Evolutionary conservation across 2,113 vertebrate genomes (phyloP), one percentile per base, ranked within the genome.

Genomic region (Megaceryle torquata): DNA sequence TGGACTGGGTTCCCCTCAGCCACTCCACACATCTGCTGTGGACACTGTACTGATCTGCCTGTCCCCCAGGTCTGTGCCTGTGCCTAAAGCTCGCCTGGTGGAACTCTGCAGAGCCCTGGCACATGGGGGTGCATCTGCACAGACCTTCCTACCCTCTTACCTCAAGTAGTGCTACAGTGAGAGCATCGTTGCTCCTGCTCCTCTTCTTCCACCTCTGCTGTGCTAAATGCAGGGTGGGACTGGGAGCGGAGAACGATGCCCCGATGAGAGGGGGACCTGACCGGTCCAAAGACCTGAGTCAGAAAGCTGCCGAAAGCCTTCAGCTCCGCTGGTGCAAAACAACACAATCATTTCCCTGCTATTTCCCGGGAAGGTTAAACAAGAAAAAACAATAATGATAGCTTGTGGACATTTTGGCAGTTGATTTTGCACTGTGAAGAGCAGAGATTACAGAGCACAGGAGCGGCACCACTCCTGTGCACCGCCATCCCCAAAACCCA

Each of bases 51-150:
- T 35, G 7, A 7, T 67, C 64, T 21, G 14, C 17, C 11, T 4
- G 3, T n/a, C 50, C 39, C 35, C 63, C 68, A 56, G 33, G 63
- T 31, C 43, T 10, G 13, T 13, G 20, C 72, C 59, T 25, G 35
- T 6, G 3, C 31, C 26, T 21, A 31, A 31, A 29, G 10, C 31
- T 64, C 3, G 0, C 25, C 57, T 2, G 16, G 54, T 20, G 19
- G 53, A 33, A 48, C 5, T 6, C 0, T 0, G 56, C 41, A n/a
- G 28, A 51, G 56, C 56, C 44, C 50, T 64, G 74, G 19, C 39
- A 31, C 25, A 3, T 0, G 2, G 6, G 39, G 7, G 35, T 12
- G 31, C 10, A 0, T 76, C 33, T 39, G 86, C 63, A 53, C 5
- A 8, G 28, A 37, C 24, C 54, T 44, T 54, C 37, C 41, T 31